A percentile compares a stretch with the other conserved stretches of the same genome.
phyloP scores from a whole-genome alignment of 2,888 invertebrate genomes.

The Drosophila neotestacea region DNA sequence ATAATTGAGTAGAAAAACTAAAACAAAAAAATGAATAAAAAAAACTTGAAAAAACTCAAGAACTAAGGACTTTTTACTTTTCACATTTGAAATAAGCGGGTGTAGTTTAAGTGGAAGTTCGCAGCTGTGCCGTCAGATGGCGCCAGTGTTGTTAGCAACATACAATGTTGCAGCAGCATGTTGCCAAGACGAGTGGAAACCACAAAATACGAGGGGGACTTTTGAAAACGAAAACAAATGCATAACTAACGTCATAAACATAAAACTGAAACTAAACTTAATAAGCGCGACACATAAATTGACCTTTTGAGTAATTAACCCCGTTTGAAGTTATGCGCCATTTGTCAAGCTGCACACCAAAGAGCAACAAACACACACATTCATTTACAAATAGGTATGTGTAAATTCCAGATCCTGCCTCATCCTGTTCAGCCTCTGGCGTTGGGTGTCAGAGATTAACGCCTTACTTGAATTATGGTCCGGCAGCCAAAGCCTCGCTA shows the following conservation, averaged over 20 bases:
- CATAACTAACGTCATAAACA: slow-evolving; percentile 18
- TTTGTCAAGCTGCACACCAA: slow-evolving; percentile 61
- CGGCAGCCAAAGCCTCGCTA: slow-evolving; percentile 31
- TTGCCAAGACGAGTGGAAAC: not conserved
- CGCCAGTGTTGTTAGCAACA: slow-evolving; percentile 18
- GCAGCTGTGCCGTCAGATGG: slow-evolving; percentile 26
- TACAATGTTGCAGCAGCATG: slow-evolving; percentile 41
- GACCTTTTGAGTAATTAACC: slow-evolving; percentile 68
- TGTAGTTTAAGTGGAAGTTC: not conserved
- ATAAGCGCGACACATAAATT: slow-evolving; percentile 47
- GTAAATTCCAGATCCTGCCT: slow-evolving; percentile 1
- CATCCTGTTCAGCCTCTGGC: slow-evolving; percentile 1
- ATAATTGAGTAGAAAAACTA: slow-evolving; percentile 76
- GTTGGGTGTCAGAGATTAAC: slow-evolving; percentile 76
- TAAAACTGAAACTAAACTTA: slow-evolving; percentile 32
- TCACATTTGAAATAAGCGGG: not conserved
- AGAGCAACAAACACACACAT: slow-evolving; percentile 19
- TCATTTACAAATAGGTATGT: not conserved
- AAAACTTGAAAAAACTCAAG: slow-evolving; percentile 76
- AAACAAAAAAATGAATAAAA: slow-evolving; percentile 79
- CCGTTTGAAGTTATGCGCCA: slow-evolving; percentile 53
- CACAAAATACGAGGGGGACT: not conserved
- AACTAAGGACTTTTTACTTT: not conserved
- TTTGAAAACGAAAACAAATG: not conserved
- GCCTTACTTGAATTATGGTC: slow-evolving; percentile 71